Evolutionary conservation across 1,140 invertebrate species (phyloP), one percentile per base, ranked within the genome.

Genomic region (Orius insidiosus): DNA sequence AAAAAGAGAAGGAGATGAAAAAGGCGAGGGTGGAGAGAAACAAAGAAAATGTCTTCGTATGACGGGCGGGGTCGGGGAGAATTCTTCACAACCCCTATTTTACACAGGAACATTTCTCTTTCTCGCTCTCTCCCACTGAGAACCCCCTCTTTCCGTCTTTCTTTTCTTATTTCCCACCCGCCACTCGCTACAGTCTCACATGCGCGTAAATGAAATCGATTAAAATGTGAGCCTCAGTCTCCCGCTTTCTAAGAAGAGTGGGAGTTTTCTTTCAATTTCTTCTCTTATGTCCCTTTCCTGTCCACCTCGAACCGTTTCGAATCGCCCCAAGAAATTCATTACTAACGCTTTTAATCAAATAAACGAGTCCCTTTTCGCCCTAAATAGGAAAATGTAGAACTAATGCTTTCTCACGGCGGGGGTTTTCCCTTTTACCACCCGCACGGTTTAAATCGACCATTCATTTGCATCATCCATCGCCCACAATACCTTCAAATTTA

Each of bases 201-300:
- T 49, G 48, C 51, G 48, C 51, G 48, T 48, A 52, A 50, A 52
- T 52, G 50, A 52, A 52, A 52, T 52, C 50, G 50, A 52, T 52
- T 52, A 52, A 52, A 52, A 52, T 52, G 50, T 49, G 50, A 52
- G 49, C 35, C 35, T 36, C 35, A 15, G 35, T 36, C 14, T 36
- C 14, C 35, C 35, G 14, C 14, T 36, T 36, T 10, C 35, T 36
- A 24, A 24, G 24, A 24, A 24, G 24, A 24, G 24, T 24, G 24
- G 24, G 24, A 24, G 24, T 24, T 36, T 36, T 36, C n/a, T 11
- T 7, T 15, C 35, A 36, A 11, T 15, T 36, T 36, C 35, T 36
- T 36, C 35, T 36, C 14, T 15, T 36, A 11, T 15, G n/a, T 36
- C 35, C 14, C 9, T 11, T 36, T 36, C 35, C 35, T 15, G n/a